Conservation (phyloP, 2,888 invertebrate genomes). For the Nemapogon koenigi region DNA sequence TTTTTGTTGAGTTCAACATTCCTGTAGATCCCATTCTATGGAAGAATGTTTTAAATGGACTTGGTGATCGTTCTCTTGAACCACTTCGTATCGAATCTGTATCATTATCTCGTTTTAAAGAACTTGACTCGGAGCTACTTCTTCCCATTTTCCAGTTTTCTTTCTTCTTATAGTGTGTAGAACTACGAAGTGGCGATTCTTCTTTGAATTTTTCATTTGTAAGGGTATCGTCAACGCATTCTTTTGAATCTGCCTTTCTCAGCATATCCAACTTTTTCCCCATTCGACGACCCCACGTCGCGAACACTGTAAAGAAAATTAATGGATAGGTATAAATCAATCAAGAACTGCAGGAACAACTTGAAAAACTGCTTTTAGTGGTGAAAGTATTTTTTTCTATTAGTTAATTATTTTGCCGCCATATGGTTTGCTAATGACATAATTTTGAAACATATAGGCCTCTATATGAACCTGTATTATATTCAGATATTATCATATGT, state of each 20-base stretch:
- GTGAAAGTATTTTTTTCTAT: no score
- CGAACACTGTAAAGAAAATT: slow-evolving; percentile 61
- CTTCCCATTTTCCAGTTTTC: slow-evolving; percentile 67
- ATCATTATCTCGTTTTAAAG: slow-evolving; percentile 49
- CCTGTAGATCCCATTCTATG: slow-evolving; percentile 80
- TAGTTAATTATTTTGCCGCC: no score
- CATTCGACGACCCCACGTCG: slow-evolving; percentile 81
- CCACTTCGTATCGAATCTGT: slow-evolving; percentile 53
- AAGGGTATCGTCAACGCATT: not conserved
- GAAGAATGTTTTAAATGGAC: slow-evolving; percentile 75
- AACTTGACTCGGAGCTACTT: slow-evolving; percentile 53
- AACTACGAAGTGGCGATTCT: slow-evolving; percentile 35
- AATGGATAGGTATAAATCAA: no score
- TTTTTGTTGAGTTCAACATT: slow-evolving; percentile 70
- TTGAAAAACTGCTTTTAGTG: no score
- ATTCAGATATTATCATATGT: no score
- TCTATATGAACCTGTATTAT: no score
- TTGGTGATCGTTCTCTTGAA: slow-evolving; percentile 64
- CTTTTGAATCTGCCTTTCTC: slow-evolving; percentile 64
- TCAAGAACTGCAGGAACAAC: no score
- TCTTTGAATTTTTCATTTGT: slow-evolving; percentile 40
- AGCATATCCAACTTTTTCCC: slow-evolving; percentile 78
- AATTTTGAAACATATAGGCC: no score
- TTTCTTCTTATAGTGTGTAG: slow-evolving; percentile 61
- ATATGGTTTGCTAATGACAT: no score